Base-by-base conservation (phyloP, 1,140 invertebrate species). In the Lanistes nyassanus region DNA sequence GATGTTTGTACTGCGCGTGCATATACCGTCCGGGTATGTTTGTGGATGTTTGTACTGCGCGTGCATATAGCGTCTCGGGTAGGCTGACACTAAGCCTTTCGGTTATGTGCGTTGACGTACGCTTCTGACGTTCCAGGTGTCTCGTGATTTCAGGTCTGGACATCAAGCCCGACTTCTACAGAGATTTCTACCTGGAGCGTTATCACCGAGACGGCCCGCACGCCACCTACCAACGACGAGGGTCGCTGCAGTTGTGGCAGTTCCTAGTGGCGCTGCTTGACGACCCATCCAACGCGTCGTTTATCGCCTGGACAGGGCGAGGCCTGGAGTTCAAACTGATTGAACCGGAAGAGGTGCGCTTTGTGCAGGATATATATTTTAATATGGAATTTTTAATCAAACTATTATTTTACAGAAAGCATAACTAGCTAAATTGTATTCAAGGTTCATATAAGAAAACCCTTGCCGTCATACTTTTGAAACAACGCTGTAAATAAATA, bases 271-370 rank as follows among this genome's bases (percentile, higher is more conserved):
- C 95, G 0, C 89, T 98, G 9, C 89, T 98, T 58, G 96, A 97
- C 82, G 95, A 97, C 79, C 94, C 94, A 0, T 88, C 90, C 16
- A 96, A 96, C 88, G 91, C 95, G 0, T 93, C 95, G 21, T 97
- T 96, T 82, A 98, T 98, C 65, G 94, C 96, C 3, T 98, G 97
- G 97, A 98, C 97, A 0, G 96, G 96, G 0, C 90, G 96, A 4
- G 97, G 97, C 26, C 94, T 97, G 91, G 97, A 98, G 85, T 97
- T 98, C 85, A 98, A 98, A 85, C 91, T 98, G 2, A 95, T 97
- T 75, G 96, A 98, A 88, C 96, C 96, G 0, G 96, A 97, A 91
- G 96, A 98, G 91, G 95, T 96, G 47, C 42, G 55, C 26, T 39
- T 23, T 58, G 7, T 13, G n/a, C n/a, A n/a, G n/a, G n/a, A n/a